Evolutionary conservation across 2,888 invertebrate genomes (phyloP).

Genomic region (Sinodicranocentrus sp.): DNA sequence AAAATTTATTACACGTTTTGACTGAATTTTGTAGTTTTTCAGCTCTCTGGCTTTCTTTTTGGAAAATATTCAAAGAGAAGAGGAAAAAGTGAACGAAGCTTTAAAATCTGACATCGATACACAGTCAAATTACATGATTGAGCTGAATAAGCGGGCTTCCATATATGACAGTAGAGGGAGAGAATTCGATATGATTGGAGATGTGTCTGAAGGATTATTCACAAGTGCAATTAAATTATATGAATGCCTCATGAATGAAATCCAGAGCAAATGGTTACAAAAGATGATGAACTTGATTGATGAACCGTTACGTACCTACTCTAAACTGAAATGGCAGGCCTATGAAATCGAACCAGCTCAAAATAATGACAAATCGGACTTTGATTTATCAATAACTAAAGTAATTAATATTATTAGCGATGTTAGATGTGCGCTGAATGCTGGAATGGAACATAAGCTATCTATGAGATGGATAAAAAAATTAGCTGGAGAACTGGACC

Average conservation of each 20-base stretch:
- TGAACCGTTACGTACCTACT: constrained; percentile 64
- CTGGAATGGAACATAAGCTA: constrained; percentile 67
- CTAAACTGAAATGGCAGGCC: constrained; percentile 72
- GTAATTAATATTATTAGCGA: constrained; percentile 63
- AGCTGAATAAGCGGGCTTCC: constrained; percentile 45
- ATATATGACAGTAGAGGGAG: constrained; percentile 31
- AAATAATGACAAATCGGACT: constrained; percentile 11
- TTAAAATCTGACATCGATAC: constrained; percentile 45
- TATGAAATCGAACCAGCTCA: constrained; percentile 50
- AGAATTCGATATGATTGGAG: constrained; percentile 55
- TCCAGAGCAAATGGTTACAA: constrained; percentile 71
- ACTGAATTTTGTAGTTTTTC: constrained; percentile 73
- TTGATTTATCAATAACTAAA: constrained; percentile 31
- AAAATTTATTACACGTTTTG: too few species aligned
- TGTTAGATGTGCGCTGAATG: constrained; percentile 55
- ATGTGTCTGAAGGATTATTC: constrained; percentile 69
- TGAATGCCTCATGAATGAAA: constrained; percentile 70
- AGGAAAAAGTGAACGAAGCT: constrained; percentile 45
- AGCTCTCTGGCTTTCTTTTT: constrained; percentile 67
- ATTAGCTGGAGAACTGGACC: constrained; percentile 69
- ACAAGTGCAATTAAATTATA: constrained; percentile 68
- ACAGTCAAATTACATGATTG: constrained; percentile 49
- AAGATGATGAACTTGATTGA: constrained; percentile 56
- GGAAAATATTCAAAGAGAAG: constrained; percentile 62
- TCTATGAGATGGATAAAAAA: constrained; percentile 73